Evolutionary conservation across 2,797 vertebrate species (phyloP), one percentile per base, ranked within the genome.

Genomic region (Chromobotia macracanthus): DNA sequence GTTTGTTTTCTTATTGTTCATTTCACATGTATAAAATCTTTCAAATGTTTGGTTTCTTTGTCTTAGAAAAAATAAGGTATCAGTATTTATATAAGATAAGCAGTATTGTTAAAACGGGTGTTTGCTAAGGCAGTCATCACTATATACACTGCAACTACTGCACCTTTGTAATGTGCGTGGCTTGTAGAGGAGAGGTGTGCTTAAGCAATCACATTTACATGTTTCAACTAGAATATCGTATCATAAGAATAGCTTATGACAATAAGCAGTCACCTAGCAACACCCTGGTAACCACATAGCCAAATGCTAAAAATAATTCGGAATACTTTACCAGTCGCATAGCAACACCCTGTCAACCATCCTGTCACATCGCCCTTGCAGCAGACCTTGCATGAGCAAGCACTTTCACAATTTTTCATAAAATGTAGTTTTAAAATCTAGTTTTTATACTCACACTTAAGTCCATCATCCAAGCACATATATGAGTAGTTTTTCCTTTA

Each of bases 371-470:
- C n/a, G 19, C 16, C 9, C 11, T 56, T 21, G 53, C 53, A 56
- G 53, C 19, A 21, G 13, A 15, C 15, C 2, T 61, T 61, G 25
- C 58, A 51, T 28, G 15, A 25, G 38, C 38, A 60, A 31, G 31
- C 31, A 11, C 5, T 25, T 25, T 50, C 3, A 46, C 21, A 28
- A 12, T 25, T 66, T 76, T 67, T 3, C 35, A 44, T 50, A 56
- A 75, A 44, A 56, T 56, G 10, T 38, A 2, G 31, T 31, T 31
- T 31, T 38, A 38, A n/a, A 16, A 41, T 38, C n/a, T 7, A 50
- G n/a, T 65, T 75, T 65, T 75, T 64, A 50, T 53, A n/a, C 60
- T 38, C 11, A 21, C n/a, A 25, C 61, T 67, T 56, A 18, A 18
- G 15, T 63, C 31, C 28, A 35, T 35, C 61, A 63, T 63, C 21